Conservation (phyloP, 2,113 vertebrate genomes). For the Recurvirostra avosetta region DNA sequence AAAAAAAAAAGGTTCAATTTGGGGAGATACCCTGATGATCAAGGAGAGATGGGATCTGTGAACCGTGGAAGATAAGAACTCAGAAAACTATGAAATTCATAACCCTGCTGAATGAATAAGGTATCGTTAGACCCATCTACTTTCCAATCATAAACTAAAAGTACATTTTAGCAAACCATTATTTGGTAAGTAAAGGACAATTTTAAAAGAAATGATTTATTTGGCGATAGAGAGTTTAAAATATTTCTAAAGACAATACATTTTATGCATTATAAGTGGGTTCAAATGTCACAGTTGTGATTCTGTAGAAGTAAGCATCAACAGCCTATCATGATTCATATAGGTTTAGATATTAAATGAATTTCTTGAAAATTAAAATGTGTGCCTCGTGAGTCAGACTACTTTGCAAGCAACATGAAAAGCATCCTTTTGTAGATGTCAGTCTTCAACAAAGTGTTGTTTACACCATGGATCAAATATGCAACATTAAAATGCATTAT, state of each 20-base stretch:
- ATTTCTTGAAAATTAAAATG: background rate
- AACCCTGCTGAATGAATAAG: slow-evolving; percentile 18
- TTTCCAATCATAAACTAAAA: slow-evolving; percentile 12
- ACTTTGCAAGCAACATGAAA: background rate
- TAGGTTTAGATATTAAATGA: background rate
- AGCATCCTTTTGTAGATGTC: background rate
- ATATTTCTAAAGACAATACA: background rate
- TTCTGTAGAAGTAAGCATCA: background rate
- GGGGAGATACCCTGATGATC: slow-evolving; percentile 56
- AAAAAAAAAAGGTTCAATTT: slow-evolving; percentile 46
- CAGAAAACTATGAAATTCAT: slow-evolving; percentile 51
- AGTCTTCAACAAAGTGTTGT: background rate
- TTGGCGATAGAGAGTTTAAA: background rate
- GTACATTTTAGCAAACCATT: background rate
- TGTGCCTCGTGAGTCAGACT: background rate
- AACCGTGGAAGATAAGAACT: slow-evolving; percentile 65
- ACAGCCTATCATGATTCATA: background rate
- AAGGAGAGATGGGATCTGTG: slow-evolving; percentile 67
- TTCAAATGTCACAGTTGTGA: background rate
- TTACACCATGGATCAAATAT: slow-evolving; percentile 4
- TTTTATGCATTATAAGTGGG: background rate
- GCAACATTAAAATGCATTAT: slow-evolving; percentile 26
- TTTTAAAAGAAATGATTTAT: background rate
- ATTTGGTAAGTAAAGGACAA: background rate
- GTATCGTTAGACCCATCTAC: background rate